A percentile compares a stretch with the other conserved stretches of the same genome.
Evolutionary conservation across 2,113 vertebrate species (phyloP).

Genomic region (Pimephales promelas): DNA sequence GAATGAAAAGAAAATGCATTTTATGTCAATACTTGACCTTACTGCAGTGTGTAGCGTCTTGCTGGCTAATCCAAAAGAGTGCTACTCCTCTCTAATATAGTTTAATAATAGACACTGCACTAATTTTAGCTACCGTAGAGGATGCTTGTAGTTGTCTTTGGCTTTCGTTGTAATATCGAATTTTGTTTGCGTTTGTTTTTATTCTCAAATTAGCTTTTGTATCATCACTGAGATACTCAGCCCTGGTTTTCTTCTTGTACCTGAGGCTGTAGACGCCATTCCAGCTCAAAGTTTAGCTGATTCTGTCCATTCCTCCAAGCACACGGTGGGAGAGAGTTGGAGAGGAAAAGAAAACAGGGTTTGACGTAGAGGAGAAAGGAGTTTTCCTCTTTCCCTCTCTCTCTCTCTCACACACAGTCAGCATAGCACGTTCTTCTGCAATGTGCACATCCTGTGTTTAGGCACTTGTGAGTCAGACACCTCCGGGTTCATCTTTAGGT

Average conservation of each 20-base stretch:
- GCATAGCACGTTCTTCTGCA: conserved; percentile 3
- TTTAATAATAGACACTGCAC: conserved; percentile 71
- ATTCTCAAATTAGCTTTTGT: conserved; percentile 20
- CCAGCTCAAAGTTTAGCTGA: conserved; percentile 29
- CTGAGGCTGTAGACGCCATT: conserved; percentile 38
- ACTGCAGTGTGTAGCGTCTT: conserved; percentile 68
- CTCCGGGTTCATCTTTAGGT: not conserved
- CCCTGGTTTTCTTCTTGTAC: conserved; percentile 8
- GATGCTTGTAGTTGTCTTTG: conserved; percentile 36
- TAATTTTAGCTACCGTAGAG: conserved; percentile 65
- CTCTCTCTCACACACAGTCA: not conserved
- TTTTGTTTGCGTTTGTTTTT: conserved; percentile 35
- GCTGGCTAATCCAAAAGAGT: conserved; percentile 67
- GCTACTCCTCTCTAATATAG: conserved; percentile 66
- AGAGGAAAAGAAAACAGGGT: not conserved
- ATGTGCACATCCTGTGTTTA: conserved; percentile 17
- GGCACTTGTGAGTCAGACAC: conserved; percentile 19
- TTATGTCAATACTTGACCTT: conserved; percentile 76
- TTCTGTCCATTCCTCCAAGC: conserved; percentile 53
- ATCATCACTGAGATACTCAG: conserved; percentile 25
- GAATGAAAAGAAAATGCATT: conserved; percentile 70
- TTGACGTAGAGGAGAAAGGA: not conserved
- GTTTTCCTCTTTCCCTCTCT: not conserved
- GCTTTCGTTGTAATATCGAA: conserved; percentile 15
- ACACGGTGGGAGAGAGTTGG: conserved; percentile 3